Percentiles rank a stretch among this genome's conserved stretches.
These are phyloP conservation scores for Empidonax traillii DNA, from an alignment of 2,113 vertebrate genomes.

Conservation along the genomic window DNA sequence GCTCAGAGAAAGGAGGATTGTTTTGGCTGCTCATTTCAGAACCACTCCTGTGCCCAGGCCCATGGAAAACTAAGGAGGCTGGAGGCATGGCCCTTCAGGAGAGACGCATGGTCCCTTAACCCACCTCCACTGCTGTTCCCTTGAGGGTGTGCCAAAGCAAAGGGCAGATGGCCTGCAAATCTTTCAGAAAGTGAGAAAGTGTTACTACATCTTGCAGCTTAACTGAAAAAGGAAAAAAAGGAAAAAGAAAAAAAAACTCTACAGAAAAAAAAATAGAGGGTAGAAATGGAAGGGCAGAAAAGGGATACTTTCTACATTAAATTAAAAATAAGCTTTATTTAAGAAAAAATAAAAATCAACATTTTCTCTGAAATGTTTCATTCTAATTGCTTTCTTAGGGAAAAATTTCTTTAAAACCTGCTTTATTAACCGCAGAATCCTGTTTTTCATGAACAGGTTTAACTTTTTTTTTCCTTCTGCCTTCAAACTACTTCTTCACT, in stretches of 20 bases:
- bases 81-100: not conserved
- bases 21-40: not conserved
- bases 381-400: constrained; percentile 1
- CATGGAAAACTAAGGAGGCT: not conserved
- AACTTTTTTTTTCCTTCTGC: not conserved
- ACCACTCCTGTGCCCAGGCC: not conserved
- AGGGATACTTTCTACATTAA: not conserved
- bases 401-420: not conserved
- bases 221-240: not conserved
- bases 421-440: constrained; percentile 6
- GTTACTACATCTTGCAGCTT: not conserved
- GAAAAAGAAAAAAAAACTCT: not conserved
- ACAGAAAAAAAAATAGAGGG: not conserved
- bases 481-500: not conserved
- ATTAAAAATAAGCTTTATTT: not conserved
- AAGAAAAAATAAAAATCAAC: not conserved
- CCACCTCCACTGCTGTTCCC: not conserved
- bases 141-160: not conserved
- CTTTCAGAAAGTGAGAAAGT: not conserved
- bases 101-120: accelerated
- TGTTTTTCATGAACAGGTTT: not conserved
- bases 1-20: not conserved
- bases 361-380: not conserved
- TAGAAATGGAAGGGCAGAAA: not conserved
- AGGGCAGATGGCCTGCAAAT: constrained; percentile 3